Percentiles rank a stretch among this genome's conserved stretches.
phyloP scores from a whole-genome alignment of 1,140 invertebrate genomes.

The Melipona quadrifasciata region DNA sequence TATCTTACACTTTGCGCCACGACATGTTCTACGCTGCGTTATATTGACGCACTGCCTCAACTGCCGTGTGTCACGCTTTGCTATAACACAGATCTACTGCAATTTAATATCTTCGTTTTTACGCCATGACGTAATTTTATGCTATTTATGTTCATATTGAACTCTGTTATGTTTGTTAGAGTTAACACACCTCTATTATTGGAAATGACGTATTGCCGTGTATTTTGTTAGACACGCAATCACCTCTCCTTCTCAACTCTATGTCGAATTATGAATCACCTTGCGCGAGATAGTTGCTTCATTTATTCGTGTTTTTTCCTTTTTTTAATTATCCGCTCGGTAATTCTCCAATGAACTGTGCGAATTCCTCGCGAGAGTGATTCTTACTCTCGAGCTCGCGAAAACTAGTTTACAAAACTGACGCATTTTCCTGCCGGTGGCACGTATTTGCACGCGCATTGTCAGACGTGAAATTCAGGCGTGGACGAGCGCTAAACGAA shows the following conservation, averaged over 20 bases:
- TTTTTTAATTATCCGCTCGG: no score
- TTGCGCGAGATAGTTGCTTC: no score
- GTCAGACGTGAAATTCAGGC: not conserved
- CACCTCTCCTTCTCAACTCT: no score
- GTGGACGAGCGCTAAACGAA: conserved; percentile 22
- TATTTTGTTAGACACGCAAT: no score
- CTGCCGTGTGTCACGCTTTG: not conserved
- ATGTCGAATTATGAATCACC: no score
- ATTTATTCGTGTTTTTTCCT: no score
- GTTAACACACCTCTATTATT: not conserved
- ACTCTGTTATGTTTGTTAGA: not conserved
- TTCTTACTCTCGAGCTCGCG: not conserved
- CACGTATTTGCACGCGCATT: conserved; percentile 16
- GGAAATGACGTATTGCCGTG: not conserved
- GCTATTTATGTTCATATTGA: not conserved
- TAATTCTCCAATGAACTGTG: not conserved
- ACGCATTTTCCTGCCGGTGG: not conserved
- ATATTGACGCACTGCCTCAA: not conserved
- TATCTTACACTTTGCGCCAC: not conserved
- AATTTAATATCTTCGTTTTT: not conserved
- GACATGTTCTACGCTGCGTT: no score
- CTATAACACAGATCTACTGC: not conserved
- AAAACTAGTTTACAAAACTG: not conserved
- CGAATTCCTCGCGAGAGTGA: not conserved
- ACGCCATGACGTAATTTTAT: rapidly evolving